phyloP scores from a whole-genome alignment of 2,113 vertebrate species.

The Sturnira hondurensis region DNA sequence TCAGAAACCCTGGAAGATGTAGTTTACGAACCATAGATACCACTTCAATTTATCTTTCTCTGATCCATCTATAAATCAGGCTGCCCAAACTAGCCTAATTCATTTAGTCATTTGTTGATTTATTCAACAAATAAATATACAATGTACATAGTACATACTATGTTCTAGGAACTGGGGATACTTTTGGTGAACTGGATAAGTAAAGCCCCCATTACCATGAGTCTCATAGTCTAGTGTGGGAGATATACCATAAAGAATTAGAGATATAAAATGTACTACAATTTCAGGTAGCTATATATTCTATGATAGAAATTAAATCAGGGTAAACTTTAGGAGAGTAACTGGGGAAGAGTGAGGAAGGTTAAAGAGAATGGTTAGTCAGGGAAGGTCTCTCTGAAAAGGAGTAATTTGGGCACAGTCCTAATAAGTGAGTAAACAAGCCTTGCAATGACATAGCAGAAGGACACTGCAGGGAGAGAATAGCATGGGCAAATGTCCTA shows the following conservation, averaged over 20 bases:
- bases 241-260: neutral
- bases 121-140: neutral
- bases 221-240: neutral
- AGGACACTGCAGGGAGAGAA: neutral
- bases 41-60: neutral
- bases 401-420: neutral
- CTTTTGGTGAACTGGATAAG: neutral
- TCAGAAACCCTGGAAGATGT: constrained; percentile 34
- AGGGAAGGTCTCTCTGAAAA: neutral
- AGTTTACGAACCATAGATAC: neutral
- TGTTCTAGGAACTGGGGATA: neutral
- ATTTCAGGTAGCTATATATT: neutral
- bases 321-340: neutral
- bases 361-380: neutral
- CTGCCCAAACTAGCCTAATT: neutral
- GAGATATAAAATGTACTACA: neutral
- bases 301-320: neutral
- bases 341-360: neutral
- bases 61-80: neutral
- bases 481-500: neutral
- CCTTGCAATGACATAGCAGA: neutral
- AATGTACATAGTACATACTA: neutral
- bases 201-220: neutral
- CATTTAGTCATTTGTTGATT: neutral
- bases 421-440: neutral